Percentiles rank a stretch among this genome's conserved stretches.
Conservation (phyloP, 2,797 vertebrate genomes). For the Hoplostethus mediterraneus region DNA sequence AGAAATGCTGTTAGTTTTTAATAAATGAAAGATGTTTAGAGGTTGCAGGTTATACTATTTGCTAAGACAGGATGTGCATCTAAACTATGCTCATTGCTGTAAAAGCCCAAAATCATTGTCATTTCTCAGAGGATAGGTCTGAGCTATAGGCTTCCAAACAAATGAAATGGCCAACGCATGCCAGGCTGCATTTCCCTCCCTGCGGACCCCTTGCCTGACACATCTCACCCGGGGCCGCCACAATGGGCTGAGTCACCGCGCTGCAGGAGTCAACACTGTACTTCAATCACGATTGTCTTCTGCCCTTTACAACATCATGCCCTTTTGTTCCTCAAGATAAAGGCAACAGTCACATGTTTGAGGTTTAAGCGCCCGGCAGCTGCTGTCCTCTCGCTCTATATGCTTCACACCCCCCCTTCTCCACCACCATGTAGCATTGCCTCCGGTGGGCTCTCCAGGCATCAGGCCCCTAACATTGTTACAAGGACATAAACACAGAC, state of each 20-base stretch:
- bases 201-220: slow-evolving; percentile 73
- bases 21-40: background rate
- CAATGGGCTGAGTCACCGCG: slow-evolving; percentile 76
- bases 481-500: slow-evolving; percentile 89
- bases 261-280: slow-evolving; percentile 82
- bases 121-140: background rate
- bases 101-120: background rate
- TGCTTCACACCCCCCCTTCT: slow-evolving; percentile 64
- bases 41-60: background rate
- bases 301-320: slow-evolving; percentile 79
- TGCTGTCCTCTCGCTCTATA: slow-evolving; percentile 74
- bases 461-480: slow-evolving; percentile 86
- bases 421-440: slow-evolving; percentile 56
- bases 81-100: background rate
- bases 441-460: slow-evolving; percentile 68
- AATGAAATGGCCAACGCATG: slow-evolving; percentile 50
- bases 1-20: background rate
- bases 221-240: slow-evolving; percentile 76
- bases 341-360: slow-evolving; percentile 86
- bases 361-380: slow-evolving; percentile 81
- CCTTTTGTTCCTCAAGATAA: slow-evolving; percentile 84
- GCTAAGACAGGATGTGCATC: background rate
- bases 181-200: slow-evolving; percentile 51
- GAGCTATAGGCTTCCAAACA: slow-evolving; percentile 13
- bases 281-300: slow-evolving; percentile 82